Evolutionary conservation across 2,888 invertebrate genomes (phyloP).

Genomic region (Drosophila helvetica): DNA sequence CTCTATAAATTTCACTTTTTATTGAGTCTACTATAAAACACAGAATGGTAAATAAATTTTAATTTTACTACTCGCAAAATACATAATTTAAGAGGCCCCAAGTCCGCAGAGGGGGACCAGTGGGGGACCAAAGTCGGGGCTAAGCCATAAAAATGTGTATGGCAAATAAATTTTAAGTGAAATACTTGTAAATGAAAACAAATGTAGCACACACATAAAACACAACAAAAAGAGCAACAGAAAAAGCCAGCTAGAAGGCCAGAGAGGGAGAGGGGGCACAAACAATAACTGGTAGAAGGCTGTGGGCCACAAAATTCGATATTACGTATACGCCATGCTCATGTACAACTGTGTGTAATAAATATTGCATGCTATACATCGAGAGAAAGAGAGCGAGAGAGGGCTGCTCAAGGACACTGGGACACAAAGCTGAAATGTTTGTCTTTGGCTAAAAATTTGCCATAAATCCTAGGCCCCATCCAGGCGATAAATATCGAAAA

Average conservation of each 20-base stretch:
- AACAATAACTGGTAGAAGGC: slow-evolving; percentile 58
- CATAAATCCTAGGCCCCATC: slow-evolving; percentile 53
- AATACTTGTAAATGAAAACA: slow-evolving; percentile 80
- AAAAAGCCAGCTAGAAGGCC: not conserved
- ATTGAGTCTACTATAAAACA: slow-evolving; percentile 53
- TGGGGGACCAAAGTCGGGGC: slow-evolving; percentile 35
- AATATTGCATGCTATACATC: slow-evolving; percentile 51
- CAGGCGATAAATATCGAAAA: slow-evolving; percentile 50
- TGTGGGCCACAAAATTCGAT: slow-evolving; percentile 53
- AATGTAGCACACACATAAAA: slow-evolving; percentile 61
- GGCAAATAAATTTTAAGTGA: slow-evolving; percentile 77
- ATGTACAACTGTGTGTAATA: slow-evolving; percentile 58
- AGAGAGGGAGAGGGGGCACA: slow-evolving; percentile 12
- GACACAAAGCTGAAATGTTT: slow-evolving; percentile 29
- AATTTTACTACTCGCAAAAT: slow-evolving; percentile 62
- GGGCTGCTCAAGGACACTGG: slow-evolving; percentile 62
- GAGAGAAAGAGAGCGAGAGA: slow-evolving; percentile 8
- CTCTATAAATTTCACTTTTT: slow-evolving; percentile 33
- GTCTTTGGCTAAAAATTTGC: slow-evolving; percentile 50
- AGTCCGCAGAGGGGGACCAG: not conserved
- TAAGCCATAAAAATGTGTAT: slow-evolving; percentile 76
- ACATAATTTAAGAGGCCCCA: slow-evolving; percentile 61
- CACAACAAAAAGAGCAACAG: slow-evolving; percentile 15
- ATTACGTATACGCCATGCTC: slow-evolving; percentile 63
- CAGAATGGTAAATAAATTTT: slow-evolving; percentile 66